These are phyloP conservation scores for Ateles fusciceps DNA, from an alignment of 2,797 vertebrate species.

Conservation along the genomic window DNA sequence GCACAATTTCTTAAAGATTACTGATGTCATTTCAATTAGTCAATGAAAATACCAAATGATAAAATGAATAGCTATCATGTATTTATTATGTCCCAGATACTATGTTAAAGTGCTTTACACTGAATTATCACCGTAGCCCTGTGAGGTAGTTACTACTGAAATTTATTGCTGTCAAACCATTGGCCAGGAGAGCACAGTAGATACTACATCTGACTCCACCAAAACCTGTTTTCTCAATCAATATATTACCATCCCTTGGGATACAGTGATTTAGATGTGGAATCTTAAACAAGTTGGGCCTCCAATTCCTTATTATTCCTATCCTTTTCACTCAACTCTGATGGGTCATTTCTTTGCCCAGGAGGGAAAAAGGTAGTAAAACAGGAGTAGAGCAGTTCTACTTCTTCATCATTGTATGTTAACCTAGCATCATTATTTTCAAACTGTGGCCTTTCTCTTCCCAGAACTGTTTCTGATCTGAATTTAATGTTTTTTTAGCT, in stretches of 20 bases:
- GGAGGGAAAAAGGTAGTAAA: not conserved
- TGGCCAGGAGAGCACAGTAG: not conserved
- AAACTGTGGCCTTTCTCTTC: not conserved
- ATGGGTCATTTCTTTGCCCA: not conserved
- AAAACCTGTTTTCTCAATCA: not conserved
- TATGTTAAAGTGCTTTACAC: not conserved
- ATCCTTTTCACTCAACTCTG: not conserved
- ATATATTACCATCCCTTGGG: not conserved
- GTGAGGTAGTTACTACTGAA: not conserved
- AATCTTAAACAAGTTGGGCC: not conserved
- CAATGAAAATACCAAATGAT: not conserved
- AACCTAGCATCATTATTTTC: not conserved
- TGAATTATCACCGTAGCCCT: not conserved
- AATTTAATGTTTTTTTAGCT: slow-evolving; percentile 8
- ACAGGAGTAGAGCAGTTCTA: not conserved
- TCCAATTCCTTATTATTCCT: not conserved
- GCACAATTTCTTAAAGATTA: slow-evolving; percentile 12
- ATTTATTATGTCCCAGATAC: not conserved
- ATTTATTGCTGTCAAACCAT: not conserved
- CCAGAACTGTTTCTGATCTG: not conserved
- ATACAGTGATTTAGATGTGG: not conserved
- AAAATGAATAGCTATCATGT: not conserved
- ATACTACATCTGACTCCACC: not conserved
- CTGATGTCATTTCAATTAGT: not conserved
- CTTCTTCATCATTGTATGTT: not conserved